phyloP scores from a whole-genome alignment of 2,113 vertebrate species.

The Perca schrenkii region DNA sequence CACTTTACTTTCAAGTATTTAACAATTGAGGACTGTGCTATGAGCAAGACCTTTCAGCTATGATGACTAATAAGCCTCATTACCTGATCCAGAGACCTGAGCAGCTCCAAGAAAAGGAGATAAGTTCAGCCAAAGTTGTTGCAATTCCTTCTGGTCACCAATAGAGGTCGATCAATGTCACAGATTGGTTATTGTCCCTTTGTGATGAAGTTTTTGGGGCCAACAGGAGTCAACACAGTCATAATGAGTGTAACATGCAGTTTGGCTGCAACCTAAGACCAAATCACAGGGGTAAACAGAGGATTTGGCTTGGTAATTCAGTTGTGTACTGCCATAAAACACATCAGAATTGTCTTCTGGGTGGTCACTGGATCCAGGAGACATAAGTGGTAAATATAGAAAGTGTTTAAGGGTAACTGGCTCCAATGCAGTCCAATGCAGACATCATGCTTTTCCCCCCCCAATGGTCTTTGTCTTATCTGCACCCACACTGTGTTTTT shows the following conservation, averaged over 20 bases:
- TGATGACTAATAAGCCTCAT: slow-evolving; percentile 54
- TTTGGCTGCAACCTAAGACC: neutral
- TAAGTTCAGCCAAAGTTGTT: slow-evolving; percentile 13
- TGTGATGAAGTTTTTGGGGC: neutral
- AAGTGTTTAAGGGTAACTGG: slow-evolving; percentile 11
- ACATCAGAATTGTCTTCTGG: neutral
- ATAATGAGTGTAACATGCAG: neutral
- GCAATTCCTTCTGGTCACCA: slow-evolving; percentile 25
- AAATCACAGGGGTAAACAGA: slow-evolving; percentile 2
- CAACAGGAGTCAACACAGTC: neutral
- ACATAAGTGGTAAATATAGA: neutral
- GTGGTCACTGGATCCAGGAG: neutral
- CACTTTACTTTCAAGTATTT: slow-evolving; percentile 13
- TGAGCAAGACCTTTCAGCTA: slow-evolving; percentile 29
- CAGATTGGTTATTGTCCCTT: neutral
- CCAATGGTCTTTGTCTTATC: neutral
- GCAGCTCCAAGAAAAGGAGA: neutral
- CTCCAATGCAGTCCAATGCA: slow-evolving; percentile 2
- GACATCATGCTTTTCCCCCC: neutral
- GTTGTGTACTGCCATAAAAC: neutral
- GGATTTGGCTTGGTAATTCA: neutral
- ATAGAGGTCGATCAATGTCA: slow-evolving; percentile 39
- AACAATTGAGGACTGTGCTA: slow-evolving; percentile 21
- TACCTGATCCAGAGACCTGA: slow-evolving; percentile 11
- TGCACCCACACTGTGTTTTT: neutral